These are phyloP conservation scores for Ophraella communa DNA, from an alignment of 2,888 invertebrate species.

Conservation along the genomic window DNA sequence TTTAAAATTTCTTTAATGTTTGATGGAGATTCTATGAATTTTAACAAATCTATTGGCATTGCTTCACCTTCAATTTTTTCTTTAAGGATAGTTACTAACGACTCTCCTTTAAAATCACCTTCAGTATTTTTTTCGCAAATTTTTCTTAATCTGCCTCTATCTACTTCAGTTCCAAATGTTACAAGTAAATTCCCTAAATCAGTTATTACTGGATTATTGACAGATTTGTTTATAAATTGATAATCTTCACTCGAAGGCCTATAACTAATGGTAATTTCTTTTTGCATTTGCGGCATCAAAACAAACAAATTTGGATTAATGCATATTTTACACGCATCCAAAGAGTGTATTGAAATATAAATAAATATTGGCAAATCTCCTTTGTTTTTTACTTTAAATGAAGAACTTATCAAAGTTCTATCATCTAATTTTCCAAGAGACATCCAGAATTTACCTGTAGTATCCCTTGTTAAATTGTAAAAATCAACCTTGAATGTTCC, in stretches of 20 bases:
- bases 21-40: slow-evolving; percentile 49
- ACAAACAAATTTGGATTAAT: slow-evolving; percentile 50
- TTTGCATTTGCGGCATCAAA: slow-evolving; percentile 50
- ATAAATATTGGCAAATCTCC: slow-evolving; percentile 66
- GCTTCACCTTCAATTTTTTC: slow-evolving; percentile 49
- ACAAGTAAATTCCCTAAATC: slow-evolving; percentile 54
- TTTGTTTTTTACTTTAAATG: slow-evolving; percentile 63
- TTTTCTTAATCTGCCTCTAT: slow-evolving; percentile 52
- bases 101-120: slow-evolving; percentile 42
- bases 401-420: slow-evolving; percentile 58
- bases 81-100: slow-evolving; percentile 43
- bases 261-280: slow-evolving; percentile 49
- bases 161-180: slow-evolving; percentile 54
- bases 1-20: slow-evolving; percentile 49
- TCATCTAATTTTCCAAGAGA: slow-evolving; percentile 65
- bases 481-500: slow-evolving; percentile 63
- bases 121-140: slow-evolving; percentile 47
- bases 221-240: slow-evolving; percentile 44
- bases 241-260: slow-evolving; percentile 51
- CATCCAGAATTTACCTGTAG: slow-evolving; percentile 65
- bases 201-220: slow-evolving; percentile 42
- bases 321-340: slow-evolving; percentile 48
- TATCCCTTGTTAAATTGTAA: slow-evolving; percentile 61
- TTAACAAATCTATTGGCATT: slow-evolving; percentile 50
- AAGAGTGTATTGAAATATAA: slow-evolving; percentile 47